Percentiles rank a stretch among this genome's conserved stretches.
These are phyloP conservation scores for Trinorchestia longiramus DNA, from an alignment of 1,140 invertebrate species.

Conservation along the genomic window DNA sequence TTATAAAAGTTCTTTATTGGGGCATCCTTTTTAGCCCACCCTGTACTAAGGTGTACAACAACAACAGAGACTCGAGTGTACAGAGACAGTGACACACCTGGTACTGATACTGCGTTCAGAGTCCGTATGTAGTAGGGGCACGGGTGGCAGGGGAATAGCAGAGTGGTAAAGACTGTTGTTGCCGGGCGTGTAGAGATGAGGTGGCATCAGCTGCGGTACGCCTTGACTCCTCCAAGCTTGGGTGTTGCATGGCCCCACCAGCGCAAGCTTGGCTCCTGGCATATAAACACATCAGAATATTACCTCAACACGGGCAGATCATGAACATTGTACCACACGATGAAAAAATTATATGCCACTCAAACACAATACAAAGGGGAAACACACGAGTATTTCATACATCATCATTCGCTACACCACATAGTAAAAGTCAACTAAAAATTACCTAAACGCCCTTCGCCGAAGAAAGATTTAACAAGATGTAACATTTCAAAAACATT, in stretches of 20 bases:
- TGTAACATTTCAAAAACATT: neutral
- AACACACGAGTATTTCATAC: too few species aligned
- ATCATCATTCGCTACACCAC: neutral
- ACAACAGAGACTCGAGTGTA: too few species aligned
- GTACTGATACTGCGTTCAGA: constrained; percentile 80
- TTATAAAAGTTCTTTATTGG: too few species aligned
- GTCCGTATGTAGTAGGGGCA: constrained; percentile 70
- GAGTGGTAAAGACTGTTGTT: constrained; percentile 67
- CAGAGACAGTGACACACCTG: constrained; percentile 67
- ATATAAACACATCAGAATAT: neutral
- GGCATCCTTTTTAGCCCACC: too few species aligned
- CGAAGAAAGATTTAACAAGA: neutral
- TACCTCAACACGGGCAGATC: neutral
- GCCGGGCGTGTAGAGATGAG: constrained; percentile 79
- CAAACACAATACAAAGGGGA: too few species aligned
- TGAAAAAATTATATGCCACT: neutral
- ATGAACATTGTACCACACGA: neutral
- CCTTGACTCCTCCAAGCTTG: constrained; percentile 85
- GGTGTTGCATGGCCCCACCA: neutral
- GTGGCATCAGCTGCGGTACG: constrained; percentile 84
- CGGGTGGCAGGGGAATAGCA: neutral
- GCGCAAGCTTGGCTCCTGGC: neutral
- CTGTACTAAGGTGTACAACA: neutral
- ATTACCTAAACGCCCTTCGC: neutral
- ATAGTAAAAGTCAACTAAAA: neutral